phyloP scores from a whole-genome alignment of 2,113 vertebrate genomes.

The Microtus montanus region DNA sequence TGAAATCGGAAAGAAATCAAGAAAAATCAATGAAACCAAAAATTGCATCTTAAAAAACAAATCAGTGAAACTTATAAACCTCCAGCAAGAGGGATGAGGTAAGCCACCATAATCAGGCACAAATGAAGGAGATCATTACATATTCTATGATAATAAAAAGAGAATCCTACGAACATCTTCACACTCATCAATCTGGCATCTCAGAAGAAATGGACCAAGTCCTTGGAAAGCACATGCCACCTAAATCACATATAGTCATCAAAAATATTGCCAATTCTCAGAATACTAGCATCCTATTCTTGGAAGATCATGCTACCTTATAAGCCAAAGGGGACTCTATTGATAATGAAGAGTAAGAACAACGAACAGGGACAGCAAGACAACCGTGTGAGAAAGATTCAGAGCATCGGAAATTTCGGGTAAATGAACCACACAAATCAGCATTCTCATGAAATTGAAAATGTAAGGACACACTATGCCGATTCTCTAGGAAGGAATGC shows the following conservation, averaged over 20 bases:
- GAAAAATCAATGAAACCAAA: not conserved
- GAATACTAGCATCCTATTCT: not conserved
- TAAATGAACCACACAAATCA: not conserved
- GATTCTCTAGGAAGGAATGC: not conserved
- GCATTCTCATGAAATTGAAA: not conserved
- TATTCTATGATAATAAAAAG: not conserved
- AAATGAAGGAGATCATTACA: not conserved
- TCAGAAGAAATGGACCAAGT: not conserved
- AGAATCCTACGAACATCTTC: not conserved
- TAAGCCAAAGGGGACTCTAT: not conserved
- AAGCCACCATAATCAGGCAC: not conserved
- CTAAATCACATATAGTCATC: not conserved
- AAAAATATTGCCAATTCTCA: not conserved
- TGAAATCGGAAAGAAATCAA: not conserved
- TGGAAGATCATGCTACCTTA: not conserved
- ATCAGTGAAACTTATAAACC: not conserved
- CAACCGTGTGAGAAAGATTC: not conserved
- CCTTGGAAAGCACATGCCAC: not conserved
- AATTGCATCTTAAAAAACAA: not conserved
- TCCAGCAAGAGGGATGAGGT: not conserved
- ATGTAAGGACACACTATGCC: not conserved
- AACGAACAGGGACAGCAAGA: not conserved
- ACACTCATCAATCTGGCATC: not conserved
- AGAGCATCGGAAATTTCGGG: not conserved
- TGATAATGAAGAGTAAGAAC: not conserved